Evolutionary conservation across 2,888 invertebrate species (phyloP).

Genomic region (Syritta pipiens): DNA sequence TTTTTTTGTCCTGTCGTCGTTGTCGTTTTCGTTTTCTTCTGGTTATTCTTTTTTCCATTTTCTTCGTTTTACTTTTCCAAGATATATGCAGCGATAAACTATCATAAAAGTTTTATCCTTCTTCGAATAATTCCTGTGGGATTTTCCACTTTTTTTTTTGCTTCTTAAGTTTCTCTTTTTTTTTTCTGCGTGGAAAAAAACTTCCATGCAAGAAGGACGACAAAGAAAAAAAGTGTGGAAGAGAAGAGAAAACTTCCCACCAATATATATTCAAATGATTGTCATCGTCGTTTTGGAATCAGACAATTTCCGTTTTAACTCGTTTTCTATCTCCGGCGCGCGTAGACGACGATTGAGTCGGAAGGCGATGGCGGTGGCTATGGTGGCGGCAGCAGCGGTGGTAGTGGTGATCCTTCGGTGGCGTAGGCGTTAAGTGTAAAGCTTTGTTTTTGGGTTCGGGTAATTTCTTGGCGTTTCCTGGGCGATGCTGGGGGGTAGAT

Average conservation of each 20-base stretch:
- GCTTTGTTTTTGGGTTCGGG: constrained; percentile 29
- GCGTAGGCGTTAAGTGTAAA: constrained; percentile 53
- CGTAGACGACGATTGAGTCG: constrained; percentile 33
- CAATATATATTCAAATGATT: constrained; percentile 69
- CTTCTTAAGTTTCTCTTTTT: constrained; percentile 8
- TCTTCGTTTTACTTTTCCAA: constrained; percentile 17
- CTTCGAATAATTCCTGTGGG: constrained; percentile 66
- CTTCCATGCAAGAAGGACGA: constrained; percentile 36
- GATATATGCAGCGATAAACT: constrained; percentile 65
- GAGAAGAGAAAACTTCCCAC: constrained; percentile 46
- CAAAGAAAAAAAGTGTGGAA: too few relatives aligned
- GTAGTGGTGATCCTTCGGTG: constrained; percentile 29
- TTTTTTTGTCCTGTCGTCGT: constrained; percentile 31
- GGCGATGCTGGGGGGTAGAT: constrained; percentile 10
- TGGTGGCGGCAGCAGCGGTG: constrained; percentile 18
- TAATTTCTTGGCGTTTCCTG: constrained; percentile 8
- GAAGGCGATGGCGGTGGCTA: constrained; percentile 10
- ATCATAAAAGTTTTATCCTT: constrained; percentile 68
- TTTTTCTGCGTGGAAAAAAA: constrained; percentile 42
- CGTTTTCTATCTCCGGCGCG: constrained; percentile 66
- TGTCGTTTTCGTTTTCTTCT: background rate
- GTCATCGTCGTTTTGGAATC: constrained; percentile 65
- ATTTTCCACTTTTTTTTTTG: constrained; percentile 48
- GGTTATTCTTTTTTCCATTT: constrained; percentile 8
- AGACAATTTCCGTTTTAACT: constrained; percentile 66